phyloP scores from a whole-genome alignment of 2,113 vertebrate species.

The Emydura subglobosa region DNA sequence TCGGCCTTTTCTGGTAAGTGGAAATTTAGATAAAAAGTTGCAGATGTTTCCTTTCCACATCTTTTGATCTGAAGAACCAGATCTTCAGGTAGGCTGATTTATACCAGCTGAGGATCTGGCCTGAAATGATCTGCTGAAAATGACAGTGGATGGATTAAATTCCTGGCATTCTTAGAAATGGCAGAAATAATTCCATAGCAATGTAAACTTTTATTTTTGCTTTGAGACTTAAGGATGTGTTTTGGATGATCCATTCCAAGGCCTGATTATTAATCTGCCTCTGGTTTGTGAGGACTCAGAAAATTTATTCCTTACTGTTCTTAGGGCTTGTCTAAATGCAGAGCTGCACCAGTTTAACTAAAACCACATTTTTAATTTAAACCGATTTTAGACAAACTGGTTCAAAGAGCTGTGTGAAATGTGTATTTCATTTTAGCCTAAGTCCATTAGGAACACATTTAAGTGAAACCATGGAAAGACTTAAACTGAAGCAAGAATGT shows the following conservation, averaged over 20 bases:
- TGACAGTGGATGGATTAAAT: not conserved
- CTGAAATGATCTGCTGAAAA: not conserved
- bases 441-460: not conserved
- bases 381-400: not conserved
- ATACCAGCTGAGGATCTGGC: not conserved
- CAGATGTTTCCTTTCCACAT: not conserved
- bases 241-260: not conserved
- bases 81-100: not conserved
- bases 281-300: not conserved
- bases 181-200: not conserved
- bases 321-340: not conserved
- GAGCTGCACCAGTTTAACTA: not conserved
- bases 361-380: not conserved
- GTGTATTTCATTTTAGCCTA: not conserved
- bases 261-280: not conserved
- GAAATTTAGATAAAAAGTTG: not conserved
- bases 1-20: not conserved
- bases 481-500: not conserved
- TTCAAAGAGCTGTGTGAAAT: not conserved
- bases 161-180: not conserved
- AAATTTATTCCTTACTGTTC: not conserved
- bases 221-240: not conserved
- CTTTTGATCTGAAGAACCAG: not conserved
- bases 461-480: not conserved
- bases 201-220: not conserved